phyloP scores from a whole-genome alignment of 2,113 vertebrate genomes.

The Gobio gobio region DNA sequence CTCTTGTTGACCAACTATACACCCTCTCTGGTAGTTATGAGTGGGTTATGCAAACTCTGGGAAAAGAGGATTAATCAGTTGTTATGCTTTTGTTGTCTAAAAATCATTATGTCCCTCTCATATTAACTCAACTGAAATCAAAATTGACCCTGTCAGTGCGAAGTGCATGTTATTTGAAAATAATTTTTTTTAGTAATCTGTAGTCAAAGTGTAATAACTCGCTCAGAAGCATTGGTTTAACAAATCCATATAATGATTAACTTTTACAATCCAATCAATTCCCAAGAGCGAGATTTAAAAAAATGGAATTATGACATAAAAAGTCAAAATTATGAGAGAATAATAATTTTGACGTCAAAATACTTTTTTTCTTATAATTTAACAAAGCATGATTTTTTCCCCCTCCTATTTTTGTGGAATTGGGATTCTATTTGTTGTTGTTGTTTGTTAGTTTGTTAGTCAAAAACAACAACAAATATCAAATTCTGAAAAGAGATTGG shows the following conservation, averaged over 20 bases:
- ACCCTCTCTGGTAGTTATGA: neutral
- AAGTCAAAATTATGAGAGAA: neutral
- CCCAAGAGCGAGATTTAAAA: neutral
- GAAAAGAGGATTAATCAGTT: constrained; percentile 40
- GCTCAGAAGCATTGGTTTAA: neutral
- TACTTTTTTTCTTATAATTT: neutral
- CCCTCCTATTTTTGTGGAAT: neutral
- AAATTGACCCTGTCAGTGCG: neutral
- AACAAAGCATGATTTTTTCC: neutral
- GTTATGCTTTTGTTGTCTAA: neutral
- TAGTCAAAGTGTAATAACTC: neutral
- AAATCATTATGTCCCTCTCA: neutral
- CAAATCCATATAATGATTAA: neutral
- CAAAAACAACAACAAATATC: neutral
- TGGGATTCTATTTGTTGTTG: neutral
- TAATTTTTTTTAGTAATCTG: neutral
- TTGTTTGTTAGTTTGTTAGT: too few species aligned
- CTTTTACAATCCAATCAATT: neutral
- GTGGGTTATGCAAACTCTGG: constrained; percentile 15
- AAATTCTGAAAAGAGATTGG: too few species aligned
- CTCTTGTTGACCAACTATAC: constrained; percentile 29
- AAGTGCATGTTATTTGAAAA: neutral
- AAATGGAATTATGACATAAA: neutral
- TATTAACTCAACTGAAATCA: neutral
- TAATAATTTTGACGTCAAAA: too few species aligned